Evolutionary conservation across 1,140 invertebrate species (phyloP), one percentile per base, ranked within the genome.

Genomic region (Sminthurinus signatus): DNA sequence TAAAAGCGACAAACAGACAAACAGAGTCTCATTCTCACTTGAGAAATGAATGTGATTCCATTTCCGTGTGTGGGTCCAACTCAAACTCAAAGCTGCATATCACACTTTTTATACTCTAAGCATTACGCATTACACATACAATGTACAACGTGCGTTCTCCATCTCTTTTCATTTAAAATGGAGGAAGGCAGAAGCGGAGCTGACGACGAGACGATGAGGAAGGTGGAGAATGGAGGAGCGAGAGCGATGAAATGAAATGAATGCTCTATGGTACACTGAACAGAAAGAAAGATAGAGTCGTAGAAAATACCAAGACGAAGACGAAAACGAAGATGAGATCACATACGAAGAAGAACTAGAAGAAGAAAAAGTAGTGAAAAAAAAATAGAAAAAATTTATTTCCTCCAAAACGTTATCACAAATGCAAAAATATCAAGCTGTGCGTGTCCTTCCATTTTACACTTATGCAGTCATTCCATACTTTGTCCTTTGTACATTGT

Each of bases 371-470:
- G 57, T 23, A 59, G 27, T 25, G 56, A 43, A 28, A 28, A 46
- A 36, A 28, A 32, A 12, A 31, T 8, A 4, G 23, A n/a, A 54
- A 25, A 57, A 57, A 39, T 39, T 57, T 39, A 57, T 39, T 57
- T 50, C 32, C 23, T 52, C 28, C 28, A 42, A 55, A n/a, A 29
- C 39, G 28, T 62, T 60, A 60, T 60, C 59, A 21, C 21, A 52
- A 54, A 54, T 55, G 28, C 48, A 62, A 43, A 62, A 62, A 62
- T 62, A 54, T 59, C 57, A 59, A 43, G 39, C 36, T 59, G 54
- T n/a, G n/a, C n/a, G n/a, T 36, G 54, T n/a, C 19, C 51, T 29
- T 19, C 51, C 10, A 42, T 42, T 10, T 42, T 42, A 10, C 39
- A 42, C 10, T 42, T n/a, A 12, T 42, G 39, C 10, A 42, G n/a